phyloP scores from a whole-genome alignment of 30 jellyfish, hydroid and myxozoan species.

The Aurelia sp. region DNA sequence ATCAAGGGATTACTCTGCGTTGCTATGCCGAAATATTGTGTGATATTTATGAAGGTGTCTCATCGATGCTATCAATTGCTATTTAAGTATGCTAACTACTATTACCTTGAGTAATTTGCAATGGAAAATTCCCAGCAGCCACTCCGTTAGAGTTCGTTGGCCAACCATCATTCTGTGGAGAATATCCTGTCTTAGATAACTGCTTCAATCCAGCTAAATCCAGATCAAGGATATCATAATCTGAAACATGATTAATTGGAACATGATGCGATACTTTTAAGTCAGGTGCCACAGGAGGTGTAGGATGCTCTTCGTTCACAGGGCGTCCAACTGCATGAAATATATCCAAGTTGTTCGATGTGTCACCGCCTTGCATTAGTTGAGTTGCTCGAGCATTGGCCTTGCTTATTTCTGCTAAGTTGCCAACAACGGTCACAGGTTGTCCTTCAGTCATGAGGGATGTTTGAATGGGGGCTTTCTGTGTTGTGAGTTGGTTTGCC shows the following conservation, averaged over 20 bases:
- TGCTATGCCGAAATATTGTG: too few relatives aligned
- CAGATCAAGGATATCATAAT: constrained; percentile 83
- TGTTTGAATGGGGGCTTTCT: constrained; percentile 8
- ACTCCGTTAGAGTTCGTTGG: constrained; percentile 14
- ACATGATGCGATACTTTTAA: constrained; percentile 56
- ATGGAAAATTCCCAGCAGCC: constrained; percentile 59
- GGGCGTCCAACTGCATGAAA: constrained; percentile 65
- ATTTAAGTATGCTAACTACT: too few relatives aligned
- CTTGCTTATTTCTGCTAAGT: constrained; percentile 33
- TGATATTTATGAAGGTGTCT: too few relatives aligned
- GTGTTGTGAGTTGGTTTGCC: background rate
- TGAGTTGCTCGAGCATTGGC: constrained; percentile 9
- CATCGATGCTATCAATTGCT: too few relatives aligned
- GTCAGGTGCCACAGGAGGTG: constrained; percentile 4
- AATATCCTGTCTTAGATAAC: constrained; percentile 37
- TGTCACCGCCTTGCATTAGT: constrained; percentile 7
- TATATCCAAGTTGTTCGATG: constrained; percentile 4
- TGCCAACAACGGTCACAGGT: constrained; percentile 64
- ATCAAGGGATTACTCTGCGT: too few relatives aligned
- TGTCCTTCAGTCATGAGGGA: constrained; percentile 58
- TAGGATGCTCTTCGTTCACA: constrained; percentile 6
- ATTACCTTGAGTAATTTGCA: constrained; percentile 55
- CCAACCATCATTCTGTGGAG: constrained; percentile 15
- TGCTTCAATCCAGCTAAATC: constrained; percentile 91
- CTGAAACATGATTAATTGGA: constrained; percentile 89